phyloP scores from a whole-genome alignment of 2,797 vertebrate species.

The Crypturellus tataupa region DNA sequence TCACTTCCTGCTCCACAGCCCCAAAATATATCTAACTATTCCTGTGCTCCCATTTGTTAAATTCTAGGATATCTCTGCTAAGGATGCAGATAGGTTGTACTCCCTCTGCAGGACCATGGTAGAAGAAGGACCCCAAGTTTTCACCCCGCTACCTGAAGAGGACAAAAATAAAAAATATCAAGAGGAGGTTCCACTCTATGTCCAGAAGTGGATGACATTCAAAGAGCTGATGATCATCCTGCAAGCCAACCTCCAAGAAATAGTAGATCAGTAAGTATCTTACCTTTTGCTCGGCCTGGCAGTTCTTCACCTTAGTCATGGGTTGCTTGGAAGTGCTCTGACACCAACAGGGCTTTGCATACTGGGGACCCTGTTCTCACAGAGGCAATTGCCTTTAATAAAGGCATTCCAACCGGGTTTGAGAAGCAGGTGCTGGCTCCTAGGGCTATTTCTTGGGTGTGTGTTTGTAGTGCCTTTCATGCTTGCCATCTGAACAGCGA shows the following conservation, averaged over 20 bases:
- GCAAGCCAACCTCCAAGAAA: conserved; percentile 93
- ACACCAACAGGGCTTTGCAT: not conserved
- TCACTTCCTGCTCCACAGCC: not conserved
- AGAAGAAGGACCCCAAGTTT: conserved; percentile 92
- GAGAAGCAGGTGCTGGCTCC: not conserved
- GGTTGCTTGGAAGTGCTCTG: not conserved
- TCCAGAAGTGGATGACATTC: conserved; percentile 93
- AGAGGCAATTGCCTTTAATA: accelerated
- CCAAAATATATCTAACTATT: accelerated
- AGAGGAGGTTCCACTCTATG: conserved; percentile 92
- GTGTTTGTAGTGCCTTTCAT: not conserved
- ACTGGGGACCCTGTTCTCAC: accelerated
- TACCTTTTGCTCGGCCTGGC: not conserved
- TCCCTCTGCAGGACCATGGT: conserved; percentile 90
- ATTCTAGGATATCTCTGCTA: conserved; percentile 93
- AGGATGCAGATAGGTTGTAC: conserved; percentile 91
- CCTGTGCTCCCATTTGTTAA: not conserved
- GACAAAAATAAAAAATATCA: conserved; percentile 91
- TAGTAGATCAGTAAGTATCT: conserved; percentile 90
- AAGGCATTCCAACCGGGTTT: not conserved
- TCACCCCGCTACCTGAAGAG: conserved; percentile 90
- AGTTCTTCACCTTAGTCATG: not conserved
- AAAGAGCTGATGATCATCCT: conserved; percentile 92
- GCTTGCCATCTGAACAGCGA: accelerated
- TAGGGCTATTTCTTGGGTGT: not conserved